Conservation (phyloP, 2,888 invertebrate species). For the Gymnocheta viridis region DNA sequence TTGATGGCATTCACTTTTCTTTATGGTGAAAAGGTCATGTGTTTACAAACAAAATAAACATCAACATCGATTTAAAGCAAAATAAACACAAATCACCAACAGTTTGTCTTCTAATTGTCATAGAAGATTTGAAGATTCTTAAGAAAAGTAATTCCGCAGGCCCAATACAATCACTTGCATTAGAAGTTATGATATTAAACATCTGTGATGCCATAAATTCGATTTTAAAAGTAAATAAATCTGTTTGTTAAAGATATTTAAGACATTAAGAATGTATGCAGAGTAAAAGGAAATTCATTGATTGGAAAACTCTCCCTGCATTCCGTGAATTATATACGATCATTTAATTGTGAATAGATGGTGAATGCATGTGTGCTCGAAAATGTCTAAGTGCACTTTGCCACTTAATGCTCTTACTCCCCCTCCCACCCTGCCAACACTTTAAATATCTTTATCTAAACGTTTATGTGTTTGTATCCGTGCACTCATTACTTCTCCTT, state of each 20-base stretch:
- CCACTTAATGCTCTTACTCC: neutral
- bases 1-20: constrained; percentile 47
- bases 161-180: neutral
- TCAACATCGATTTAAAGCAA: constrained; percentile 11
- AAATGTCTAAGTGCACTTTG: constrained; percentile 32
- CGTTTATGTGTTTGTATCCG: neutral
- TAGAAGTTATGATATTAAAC: constrained; percentile 70
- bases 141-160: constrained; percentile 13
- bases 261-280: constrained; percentile 9
- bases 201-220: constrained; percentile 72
- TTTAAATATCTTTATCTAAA: neutral
- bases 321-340: neutral
- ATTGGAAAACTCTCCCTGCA: constrained; percentile 1
- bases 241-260: constrained; percentile 30
- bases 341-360: neutral
- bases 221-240: constrained; percentile 38
- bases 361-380: neutral
- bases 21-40: constrained; percentile 62
- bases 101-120: constrained; percentile 33
- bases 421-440: neutral
- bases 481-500: neutral
- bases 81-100: constrained; percentile 54
- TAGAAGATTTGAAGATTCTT: constrained; percentile 16
- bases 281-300: neutral
- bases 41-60: constrained; percentile 53